A percentile compares a stretch with the other conserved stretches of the same genome.
Evolutionary conservation across 1,140 invertebrate genomes (phyloP).

Genomic region (Drosophila rhopaloa): DNA sequence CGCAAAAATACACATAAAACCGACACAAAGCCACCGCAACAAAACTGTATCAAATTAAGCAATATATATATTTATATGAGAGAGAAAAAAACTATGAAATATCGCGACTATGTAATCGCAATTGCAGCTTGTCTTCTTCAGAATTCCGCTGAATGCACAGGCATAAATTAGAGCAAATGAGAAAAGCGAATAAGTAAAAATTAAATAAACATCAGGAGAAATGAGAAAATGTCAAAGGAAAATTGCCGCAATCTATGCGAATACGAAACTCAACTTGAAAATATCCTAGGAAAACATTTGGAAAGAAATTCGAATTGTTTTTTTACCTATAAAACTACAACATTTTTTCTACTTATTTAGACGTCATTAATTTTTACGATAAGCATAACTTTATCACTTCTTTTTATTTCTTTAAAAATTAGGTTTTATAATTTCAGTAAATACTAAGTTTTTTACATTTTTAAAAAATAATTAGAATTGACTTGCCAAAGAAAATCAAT

Average conservation of each 20-base stretch:
- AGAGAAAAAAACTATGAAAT: not conserved
- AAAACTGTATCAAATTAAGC: slow-evolving; percentile 3
- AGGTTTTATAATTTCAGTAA: no score
- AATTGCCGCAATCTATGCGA: slow-evolving; percentile 5
- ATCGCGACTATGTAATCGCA: slow-evolving; percentile 5
- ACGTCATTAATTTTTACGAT: no score
- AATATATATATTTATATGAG: not conserved
- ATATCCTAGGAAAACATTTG: slow-evolving; percentile 1
- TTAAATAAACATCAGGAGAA: slow-evolving; percentile 69
- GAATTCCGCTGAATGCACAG: slow-evolving; percentile 8
- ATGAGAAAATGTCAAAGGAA: slow-evolving; percentile 32
- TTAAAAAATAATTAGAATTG: no score
- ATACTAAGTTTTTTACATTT: no score
- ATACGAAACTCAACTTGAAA: not conserved
- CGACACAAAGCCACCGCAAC: slow-evolving; percentile 6
- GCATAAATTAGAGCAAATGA: slow-evolving; percentile 69
- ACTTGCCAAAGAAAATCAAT: no score
- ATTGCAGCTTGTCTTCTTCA: not conserved
- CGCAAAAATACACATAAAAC: slow-evolving; percentile 6
- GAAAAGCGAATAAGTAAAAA: slow-evolving; percentile 64
- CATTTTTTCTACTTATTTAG: no score
- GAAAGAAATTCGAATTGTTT: no score
- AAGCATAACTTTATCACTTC: no score
- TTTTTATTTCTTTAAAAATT: no score
- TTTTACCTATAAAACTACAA: no score